Conservation (phyloP, 2,797 vertebrate species). For the Mastacembelus armatus region DNA sequence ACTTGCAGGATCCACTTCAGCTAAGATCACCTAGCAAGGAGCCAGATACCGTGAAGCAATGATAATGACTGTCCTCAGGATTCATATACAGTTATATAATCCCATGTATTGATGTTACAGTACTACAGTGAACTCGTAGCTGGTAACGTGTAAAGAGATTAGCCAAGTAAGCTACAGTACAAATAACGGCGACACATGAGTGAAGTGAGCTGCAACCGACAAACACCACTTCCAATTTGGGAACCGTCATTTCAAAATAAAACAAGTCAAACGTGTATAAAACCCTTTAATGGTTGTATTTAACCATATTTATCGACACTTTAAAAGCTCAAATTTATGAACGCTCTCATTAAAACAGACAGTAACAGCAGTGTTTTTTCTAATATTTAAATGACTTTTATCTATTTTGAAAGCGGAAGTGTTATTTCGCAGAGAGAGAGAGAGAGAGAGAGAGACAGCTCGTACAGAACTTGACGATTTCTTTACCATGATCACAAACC, state of each 20-base stretch:
- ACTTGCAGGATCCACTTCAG: constrained; percentile 10
- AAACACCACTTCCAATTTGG: constrained; percentile 30
- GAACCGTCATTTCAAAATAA: constrained; percentile 25
- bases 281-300: background rate
- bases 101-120: no score
- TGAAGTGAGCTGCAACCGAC: background rate
- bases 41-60: background rate
- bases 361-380: rapidly evolving
- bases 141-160: constrained; percentile 44
- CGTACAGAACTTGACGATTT: background rate
- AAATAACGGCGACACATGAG: background rate
- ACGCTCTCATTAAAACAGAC: rapidly evolving
- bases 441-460: background rate
- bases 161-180: constrained; percentile 35
- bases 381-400: background rate
- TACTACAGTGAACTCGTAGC: background rate
- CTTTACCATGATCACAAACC: background rate
- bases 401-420: constrained; percentile 26
- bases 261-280: background rate
- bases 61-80: background rate
- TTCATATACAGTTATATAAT: no score
- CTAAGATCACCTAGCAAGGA: constrained; percentile 40
- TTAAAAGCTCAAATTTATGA: rapidly evolving
- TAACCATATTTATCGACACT: background rate
- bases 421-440: background rate